Evolutionary conservation across 92 coral and sea anemone species (phyloP).

Genomic region (Epizoanthus stellaris): DNA sequence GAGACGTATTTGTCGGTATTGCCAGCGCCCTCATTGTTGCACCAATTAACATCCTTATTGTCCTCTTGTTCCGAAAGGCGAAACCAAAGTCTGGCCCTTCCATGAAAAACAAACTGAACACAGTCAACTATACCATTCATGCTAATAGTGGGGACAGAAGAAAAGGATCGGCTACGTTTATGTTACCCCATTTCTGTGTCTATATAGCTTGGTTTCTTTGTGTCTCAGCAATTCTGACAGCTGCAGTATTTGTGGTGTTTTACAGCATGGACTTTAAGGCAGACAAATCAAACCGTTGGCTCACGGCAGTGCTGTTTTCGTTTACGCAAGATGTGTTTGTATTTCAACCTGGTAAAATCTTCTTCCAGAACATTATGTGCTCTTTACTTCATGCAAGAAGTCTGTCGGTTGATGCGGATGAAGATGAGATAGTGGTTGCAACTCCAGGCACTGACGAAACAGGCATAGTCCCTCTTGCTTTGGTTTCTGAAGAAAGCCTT

Average conservation of each 20-base stretch:
- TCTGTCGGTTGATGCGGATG: background rate
- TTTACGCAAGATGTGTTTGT: conserved; percentile 49
- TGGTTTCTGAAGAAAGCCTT: background rate
- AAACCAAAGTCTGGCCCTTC: background rate
- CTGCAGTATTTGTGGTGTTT: conserved; percentile 62
- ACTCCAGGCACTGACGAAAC: background rate
- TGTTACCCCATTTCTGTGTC: conserved; percentile 63
- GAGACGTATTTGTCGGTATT: conserved; percentile 48
- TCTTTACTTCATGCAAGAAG: too few species aligned
- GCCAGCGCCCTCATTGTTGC: conserved; percentile 65
- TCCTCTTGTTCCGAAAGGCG: conserved; percentile 28
- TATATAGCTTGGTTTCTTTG: conserved; percentile 69
- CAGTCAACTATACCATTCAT: background rate
- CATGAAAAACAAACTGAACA: background rate
- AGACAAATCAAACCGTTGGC: conserved; percentile 61
- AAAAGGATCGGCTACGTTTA: background rate
- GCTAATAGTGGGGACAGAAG: background rate
- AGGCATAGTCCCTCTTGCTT: background rate
- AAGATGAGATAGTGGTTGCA: background rate
- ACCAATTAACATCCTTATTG: conserved; percentile 51
- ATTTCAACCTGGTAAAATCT: conserved; percentile 13
- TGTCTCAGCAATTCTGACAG: conserved; percentile 30
- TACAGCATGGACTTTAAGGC: conserved; percentile 66
- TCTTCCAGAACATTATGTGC: conserved; percentile 9
- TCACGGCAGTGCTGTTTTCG: conserved; percentile 59